A percentile compares a stretch with the other conserved stretches of the same genome.
These are phyloP conservation scores for Escarpia spicata DNA, from an alignment of 2,888 invertebrate genomes.

Conservation along the genomic window DNA sequence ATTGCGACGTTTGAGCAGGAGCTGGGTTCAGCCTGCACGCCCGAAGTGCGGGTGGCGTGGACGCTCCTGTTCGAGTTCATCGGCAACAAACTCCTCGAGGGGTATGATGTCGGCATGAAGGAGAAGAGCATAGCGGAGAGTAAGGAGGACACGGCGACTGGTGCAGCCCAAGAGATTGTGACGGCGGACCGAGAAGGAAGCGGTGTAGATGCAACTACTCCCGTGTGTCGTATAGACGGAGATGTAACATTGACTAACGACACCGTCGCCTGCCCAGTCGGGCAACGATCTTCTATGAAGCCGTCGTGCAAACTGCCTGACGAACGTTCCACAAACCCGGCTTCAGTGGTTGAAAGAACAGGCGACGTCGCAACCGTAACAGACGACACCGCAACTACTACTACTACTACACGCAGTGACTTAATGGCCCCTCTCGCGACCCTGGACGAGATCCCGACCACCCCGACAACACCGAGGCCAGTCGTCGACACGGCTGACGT, in stretches of 20 bases:
- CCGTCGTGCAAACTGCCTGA: not conserved
- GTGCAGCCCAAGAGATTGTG: not conserved
- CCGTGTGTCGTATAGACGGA: not conserved
- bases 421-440: not conserved
- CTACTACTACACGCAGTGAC: not conserved
- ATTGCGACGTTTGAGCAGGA: constrained; percentile 27
- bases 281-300: not conserved
- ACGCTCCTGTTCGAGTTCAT: constrained; percentile 32
- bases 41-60: constrained; percentile 31
- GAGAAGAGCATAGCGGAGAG: constrained; percentile 17
- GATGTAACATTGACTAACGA: not conserved
- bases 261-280: not conserved
- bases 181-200: not conserved
- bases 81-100: constrained; percentile 32
- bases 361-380: not conserved
- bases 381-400: not conserved
- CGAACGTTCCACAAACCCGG: not conserved
- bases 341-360: not conserved
- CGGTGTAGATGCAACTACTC: not conserved
- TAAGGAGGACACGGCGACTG: not conserved
- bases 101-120: constrained; percentile 29
- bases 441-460: not conserved
- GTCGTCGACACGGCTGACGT: too few relatives aligned
- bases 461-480: not conserved
- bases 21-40: constrained; percentile 31